These are phyloP conservation scores for Achatina immaculata DNA, from an alignment of 1,140 invertebrate species.

Conservation along the genomic window DNA sequence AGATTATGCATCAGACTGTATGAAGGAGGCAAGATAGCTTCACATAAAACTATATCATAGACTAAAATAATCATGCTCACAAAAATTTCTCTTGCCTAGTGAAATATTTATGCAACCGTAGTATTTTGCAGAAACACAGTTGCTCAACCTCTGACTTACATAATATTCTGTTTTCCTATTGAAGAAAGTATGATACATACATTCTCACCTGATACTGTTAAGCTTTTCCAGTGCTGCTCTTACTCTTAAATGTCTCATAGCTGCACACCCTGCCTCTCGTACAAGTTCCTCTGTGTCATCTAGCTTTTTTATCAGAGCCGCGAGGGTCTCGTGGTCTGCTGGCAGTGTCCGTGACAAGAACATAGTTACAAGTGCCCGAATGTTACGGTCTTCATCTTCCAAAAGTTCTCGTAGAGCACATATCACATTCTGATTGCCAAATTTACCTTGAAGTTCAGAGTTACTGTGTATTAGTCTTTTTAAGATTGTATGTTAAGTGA, in stretches of 20 bases:
- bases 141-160: too few species aligned
- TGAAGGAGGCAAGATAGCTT: too few species aligned
- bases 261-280: conserved; percentile 1
- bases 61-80: too few species aligned
- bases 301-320: neutral
- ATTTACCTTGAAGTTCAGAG: neutral
- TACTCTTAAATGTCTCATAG: neutral
- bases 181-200: too few species aligned
- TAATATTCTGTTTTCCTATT: too few species aligned
- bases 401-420: neutral
- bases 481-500: too few species aligned
- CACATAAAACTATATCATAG: too few species aligned
- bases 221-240: neutral
- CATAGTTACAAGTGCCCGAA: neutral
- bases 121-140: too few species aligned
- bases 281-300: neutral
- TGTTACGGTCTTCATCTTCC: neutral
- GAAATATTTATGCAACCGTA: too few species aligned
- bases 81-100: too few species aligned
- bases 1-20: too few species aligned
- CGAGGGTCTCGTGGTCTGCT: neutral
- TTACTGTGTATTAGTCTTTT: too few species aligned
- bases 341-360: neutral
- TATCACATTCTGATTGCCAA: neutral
- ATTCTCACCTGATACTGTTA: neutral